Percentiles rank a stretch among this genome's conserved stretches.
These are phyloP conservation scores for Poeciliopsis presidionis DNA, from an alignment of 2,797 vertebrate genomes.

Conservation along the genomic window DNA sequence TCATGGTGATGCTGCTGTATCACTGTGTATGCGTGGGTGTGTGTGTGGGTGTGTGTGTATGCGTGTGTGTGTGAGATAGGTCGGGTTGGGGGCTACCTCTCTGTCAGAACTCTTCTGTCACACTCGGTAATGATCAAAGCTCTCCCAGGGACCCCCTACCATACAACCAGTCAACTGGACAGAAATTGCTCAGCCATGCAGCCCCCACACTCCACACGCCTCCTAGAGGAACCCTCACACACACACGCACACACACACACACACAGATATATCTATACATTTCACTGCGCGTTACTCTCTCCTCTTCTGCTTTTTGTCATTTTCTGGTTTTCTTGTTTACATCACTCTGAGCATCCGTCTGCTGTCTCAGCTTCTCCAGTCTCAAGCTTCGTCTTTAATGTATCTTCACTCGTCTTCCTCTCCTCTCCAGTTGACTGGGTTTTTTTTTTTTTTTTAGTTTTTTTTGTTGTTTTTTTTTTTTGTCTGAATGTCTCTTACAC, in stretches of 20 bases:
- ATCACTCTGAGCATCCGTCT: constrained; percentile 12
- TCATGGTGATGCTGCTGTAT: constrained; percentile 31
- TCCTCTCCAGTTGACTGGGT: constrained; percentile 14
- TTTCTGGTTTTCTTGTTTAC: constrained; percentile 25
- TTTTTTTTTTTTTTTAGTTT: neutral
- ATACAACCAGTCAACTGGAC: constrained; percentile 78
- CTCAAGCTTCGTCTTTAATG: constrained; percentile 39
- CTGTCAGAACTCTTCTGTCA: constrained; percentile 84
- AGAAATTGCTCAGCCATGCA: constrained; percentile 81
- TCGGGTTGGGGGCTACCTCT: constrained; percentile 68
- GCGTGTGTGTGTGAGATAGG: constrained; percentile 34
- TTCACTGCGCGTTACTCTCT: constrained; percentile 19
- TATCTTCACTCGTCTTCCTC: constrained; percentile 18
- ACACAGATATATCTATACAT: constrained; percentile 20
- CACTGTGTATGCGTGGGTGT: neutral
- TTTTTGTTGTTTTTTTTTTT: neutral
- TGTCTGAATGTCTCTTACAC: constrained; percentile 17
- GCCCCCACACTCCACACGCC: constrained; percentile 60
- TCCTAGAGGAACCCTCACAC: constrained; percentile 56
- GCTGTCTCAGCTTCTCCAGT: constrained; percentile 19
- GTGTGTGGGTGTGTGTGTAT: neutral
- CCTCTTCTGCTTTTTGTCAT: constrained; percentile 39
- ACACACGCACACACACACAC: constrained; percentile 8
- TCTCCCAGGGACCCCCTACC: constrained; percentile 78
- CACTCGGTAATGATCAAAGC: constrained; percentile 85